Base-by-base conservation (phyloP, 2,797 vertebrate species). In the Pangasius macronema region DNA sequence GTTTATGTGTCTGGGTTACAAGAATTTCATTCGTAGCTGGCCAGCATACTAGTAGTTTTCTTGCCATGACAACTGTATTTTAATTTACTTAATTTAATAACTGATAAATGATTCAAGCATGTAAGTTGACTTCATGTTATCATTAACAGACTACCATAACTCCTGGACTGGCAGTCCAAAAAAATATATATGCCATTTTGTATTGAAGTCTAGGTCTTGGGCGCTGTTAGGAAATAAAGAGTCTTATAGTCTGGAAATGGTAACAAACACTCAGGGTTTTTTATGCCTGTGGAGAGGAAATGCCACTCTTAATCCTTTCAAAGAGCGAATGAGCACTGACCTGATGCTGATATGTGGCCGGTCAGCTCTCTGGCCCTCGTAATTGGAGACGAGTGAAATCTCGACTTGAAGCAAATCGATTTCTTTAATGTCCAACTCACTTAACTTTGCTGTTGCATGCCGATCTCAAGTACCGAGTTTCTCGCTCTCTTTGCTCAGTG, bases 381-480 rank as follows among this genome's bases (percentile, higher is more conserved):
- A 87, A 89, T 86, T 75, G 73, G 80, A 87, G 86, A 77, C 36
- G 57, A 84, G 65, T 59, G 59, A 65, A 81, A 86, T 65, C 77
- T 49, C 6, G 63, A 63, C 82, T 72, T 51, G 67, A 70, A 49
- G 63, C 30, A 65, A 83, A 89, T 89, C 79, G 81, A 89, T 89
- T 89, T 89, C 81, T 67, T 88, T 75, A 33, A 81, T 24, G 63
- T 84, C 30, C 80, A 33, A 46, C 84, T 87, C 73, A 63, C 83
- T 88, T 89, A 84, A 67, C 53, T 86, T 68, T 65, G 65, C 73
- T 59, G 55, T 81, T 65, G 51, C 86, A 79, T 83, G 70, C 68
- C 46, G 84, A 84, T 88, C 84, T 51, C 63, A 39, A 72, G 14
- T 10, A 49, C 24, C 5, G 42, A 67, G 42, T 68, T 83, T 36